phyloP scores from a whole-genome alignment of 2,797 vertebrate species.

The Xenops minutus region DNA sequence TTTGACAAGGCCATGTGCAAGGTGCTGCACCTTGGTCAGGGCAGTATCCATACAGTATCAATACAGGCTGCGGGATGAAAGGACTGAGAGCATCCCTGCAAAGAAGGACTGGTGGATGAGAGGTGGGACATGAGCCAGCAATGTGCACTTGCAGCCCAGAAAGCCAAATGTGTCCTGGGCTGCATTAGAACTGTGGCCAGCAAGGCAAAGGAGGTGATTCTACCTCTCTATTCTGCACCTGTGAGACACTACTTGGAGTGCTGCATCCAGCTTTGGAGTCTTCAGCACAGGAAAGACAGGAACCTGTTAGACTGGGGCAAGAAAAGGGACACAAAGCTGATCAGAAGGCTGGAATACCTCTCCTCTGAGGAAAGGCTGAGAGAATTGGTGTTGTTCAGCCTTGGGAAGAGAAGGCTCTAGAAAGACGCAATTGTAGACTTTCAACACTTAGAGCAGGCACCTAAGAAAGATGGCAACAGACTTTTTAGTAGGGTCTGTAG shows the following conservation, averaged over 20 bases:
- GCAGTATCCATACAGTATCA: not conserved
- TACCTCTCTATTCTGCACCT: not conserved
- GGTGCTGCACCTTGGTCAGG: not conserved
- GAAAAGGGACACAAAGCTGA: not conserved
- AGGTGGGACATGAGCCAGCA: not conserved
- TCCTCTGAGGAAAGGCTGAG: not conserved
- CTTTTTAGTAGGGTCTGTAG: not conserved
- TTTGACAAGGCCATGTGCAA: not conserved
- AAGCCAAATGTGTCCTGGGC: not conserved
- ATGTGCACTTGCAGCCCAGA: not conserved
- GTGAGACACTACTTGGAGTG: no score
- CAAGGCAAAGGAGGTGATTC: not conserved
- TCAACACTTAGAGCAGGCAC: not conserved
- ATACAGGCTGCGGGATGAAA: not conserved
- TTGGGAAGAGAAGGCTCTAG: not conserved
- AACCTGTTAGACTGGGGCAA: not conserved
- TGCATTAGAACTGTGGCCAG: not conserved
- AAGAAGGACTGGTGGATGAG: not conserved
- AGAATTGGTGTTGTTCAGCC: not conserved
- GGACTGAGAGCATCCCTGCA: not conserved
- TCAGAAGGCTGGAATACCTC: not conserved
- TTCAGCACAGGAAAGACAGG: not conserved
- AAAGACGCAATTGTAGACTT: not conserved
- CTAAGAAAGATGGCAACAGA: not conserved
- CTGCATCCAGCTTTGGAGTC: not conserved